A percentile compares a stretch with the other conserved stretches of the same genome.
These are phyloP conservation scores for Eupithecia dodoneata DNA, from an alignment of 2,888 invertebrate genomes.

Conservation along the genomic window DNA sequence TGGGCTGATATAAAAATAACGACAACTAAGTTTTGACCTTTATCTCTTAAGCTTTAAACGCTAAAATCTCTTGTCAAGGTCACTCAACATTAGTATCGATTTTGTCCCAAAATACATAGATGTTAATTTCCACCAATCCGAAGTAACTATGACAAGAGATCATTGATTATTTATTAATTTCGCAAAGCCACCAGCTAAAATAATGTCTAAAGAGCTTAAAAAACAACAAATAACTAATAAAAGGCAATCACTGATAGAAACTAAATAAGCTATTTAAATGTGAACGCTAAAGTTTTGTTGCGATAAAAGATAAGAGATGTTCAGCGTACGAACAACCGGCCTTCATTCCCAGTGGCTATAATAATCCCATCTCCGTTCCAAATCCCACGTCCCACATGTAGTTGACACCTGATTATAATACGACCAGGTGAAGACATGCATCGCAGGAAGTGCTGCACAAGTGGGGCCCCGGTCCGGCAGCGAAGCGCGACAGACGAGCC, in stretches of 20 bases:
- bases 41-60: no score
- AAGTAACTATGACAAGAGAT: background rate
- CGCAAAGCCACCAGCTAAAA: no score
- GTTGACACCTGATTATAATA: constrained; percentile 28
- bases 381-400: constrained; percentile 41
- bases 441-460: constrained; percentile 52
- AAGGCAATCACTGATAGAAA: no score
- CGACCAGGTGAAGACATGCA: constrained; percentile 43
- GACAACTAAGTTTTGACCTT: background rate
- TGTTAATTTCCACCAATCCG: background rate
- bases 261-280: no score
- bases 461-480: constrained; percentile 50
- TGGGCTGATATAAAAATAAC: background rate
- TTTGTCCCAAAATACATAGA: background rate
- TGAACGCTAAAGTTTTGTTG: no score
- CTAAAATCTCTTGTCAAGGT: background rate
- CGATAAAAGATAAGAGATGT: background rate
- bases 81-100: background rate
- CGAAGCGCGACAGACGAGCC: constrained; percentile 46
- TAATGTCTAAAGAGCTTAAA: no score
- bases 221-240: no score
- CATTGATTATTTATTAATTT: no score
- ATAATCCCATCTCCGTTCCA: constrained; percentile 18
- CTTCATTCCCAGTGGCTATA: background rate
- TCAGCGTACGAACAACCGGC: background rate